Evolutionary conservation across 1,140 invertebrate genomes (phyloP).

Genomic region (Chironomus striatipennis): DNA sequence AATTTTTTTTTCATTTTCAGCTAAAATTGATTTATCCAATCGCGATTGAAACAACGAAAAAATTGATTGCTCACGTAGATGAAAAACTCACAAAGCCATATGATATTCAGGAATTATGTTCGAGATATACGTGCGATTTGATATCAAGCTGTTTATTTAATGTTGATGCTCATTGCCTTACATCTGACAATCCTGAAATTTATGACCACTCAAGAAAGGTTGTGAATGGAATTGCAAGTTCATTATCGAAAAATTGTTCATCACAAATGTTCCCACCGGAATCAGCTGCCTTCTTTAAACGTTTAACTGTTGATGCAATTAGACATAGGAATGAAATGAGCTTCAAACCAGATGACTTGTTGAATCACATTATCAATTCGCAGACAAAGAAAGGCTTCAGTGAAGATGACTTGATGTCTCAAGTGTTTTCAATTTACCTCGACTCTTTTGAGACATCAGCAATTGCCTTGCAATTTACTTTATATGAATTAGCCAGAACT

Average conservation of each 20-base stretch:
- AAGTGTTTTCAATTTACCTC: constrained; percentile 34
- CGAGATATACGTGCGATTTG: constrained; percentile 42
- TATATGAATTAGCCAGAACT: constrained; percentile 40
- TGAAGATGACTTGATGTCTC: constrained; percentile 28
- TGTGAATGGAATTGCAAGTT: constrained; percentile 30
- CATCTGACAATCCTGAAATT: constrained; percentile 30
- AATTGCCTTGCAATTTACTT: constrained; percentile 28
- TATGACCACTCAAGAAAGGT: constrained; percentile 29
- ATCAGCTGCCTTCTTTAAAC: constrained; percentile 34
- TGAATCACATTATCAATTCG: constrained; percentile 38
- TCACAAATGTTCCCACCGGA: constrained; percentile 30
- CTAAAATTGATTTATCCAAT: constrained; percentile 36
- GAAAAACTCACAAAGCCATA: constrained; percentile 21
- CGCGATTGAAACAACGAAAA: constrained; percentile 33
- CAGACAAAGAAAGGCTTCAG: constrained; percentile 32
- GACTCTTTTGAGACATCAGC: constrained; percentile 38
- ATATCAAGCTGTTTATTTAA: constrained; percentile 44
- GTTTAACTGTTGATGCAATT: constrained; percentile 33
- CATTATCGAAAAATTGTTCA: constrained; percentile 28
- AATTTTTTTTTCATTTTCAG: constrained; percentile 26
- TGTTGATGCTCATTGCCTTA: constrained; percentile 38
- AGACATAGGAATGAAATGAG: constrained; percentile 29
- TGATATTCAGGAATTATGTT: constrained; percentile 32
- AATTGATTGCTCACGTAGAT: constrained; percentile 26
- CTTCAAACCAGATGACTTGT: constrained; percentile 33